A percentile compares a stretch with the other conserved stretches of the same genome.
Conservation (phyloP, 2,113 vertebrate species). For the Nycticebus coucang region DNA sequence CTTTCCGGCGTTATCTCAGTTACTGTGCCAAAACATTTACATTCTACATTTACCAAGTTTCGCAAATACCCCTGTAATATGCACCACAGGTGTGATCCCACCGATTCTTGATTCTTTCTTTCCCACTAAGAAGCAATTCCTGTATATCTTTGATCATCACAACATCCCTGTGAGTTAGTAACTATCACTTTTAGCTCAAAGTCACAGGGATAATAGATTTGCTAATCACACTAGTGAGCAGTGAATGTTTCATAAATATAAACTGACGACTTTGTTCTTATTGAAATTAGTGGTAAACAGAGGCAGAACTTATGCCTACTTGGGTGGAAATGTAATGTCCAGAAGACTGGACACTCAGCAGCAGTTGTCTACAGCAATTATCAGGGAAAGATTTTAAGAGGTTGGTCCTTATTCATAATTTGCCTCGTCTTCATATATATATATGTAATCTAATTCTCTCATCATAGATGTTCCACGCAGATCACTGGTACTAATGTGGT, state of each 20-base stretch:
- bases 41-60: too few species aligned
- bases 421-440: neutral
- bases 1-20: too few species aligned
- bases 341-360: too few species aligned
- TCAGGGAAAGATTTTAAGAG: neutral
- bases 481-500: constrained; percentile 69
- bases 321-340: constrained; percentile 16
- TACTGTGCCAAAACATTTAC: too few species aligned
- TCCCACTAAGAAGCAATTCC: neutral
- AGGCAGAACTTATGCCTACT: neutral
- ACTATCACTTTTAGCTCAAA: neutral
- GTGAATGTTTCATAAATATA: constrained; percentile 1
- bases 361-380: neutral
- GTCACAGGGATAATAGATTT: constrained; percentile 8
- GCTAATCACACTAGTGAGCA: constrained; percentile 16
- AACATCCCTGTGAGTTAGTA: neutral
- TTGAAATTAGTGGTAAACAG: neutral
- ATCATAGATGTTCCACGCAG: constrained; percentile 79
- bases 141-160: constrained; percentile 3
- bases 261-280: neutral
- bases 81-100: too few species aligned
- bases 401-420: constrained; percentile 24
- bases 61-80: too few species aligned
- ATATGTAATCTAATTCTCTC: constrained; percentile 31
- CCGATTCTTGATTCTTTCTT: neutral